Evolutionary conservation across 2,113 vertebrate species (phyloP), one percentile per base, ranked within the genome.

Genomic region (Tachysurus fulvidraco): DNA sequence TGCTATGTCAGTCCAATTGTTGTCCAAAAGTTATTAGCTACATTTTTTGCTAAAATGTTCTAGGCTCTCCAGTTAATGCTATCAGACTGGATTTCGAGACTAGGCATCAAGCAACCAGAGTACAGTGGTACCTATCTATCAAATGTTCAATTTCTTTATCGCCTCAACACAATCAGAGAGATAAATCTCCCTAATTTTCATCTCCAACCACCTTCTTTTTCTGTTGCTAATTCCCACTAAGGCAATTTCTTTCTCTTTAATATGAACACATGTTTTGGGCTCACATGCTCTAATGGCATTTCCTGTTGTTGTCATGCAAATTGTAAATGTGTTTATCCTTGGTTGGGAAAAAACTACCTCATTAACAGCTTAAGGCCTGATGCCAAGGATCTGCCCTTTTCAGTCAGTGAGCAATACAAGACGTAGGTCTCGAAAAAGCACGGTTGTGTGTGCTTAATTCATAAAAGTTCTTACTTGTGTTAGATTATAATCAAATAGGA

Each of bases 221-320:
- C 17, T 57, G 30, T 28, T 16, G 2, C 76, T 81, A 30, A 60
- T 64, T 44, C 73, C 82, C 52, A 46, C 41, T 80, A 50, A 50
- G 59, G 1, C 9, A n/a, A 23, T n/a, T 30, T 78, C 76, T 88
- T 50, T 14, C 69, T 50, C 81, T 77, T 86, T 87, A 83, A 88
- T 83, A 67, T 19, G 82, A 88, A 36, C 89, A 90, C 84, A 89
- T 91, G 88, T 88, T 71, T 46, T 76, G 28, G 77, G 64, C 73
- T 88, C 87, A 85, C 36, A 41, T 55, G 82, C 71, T 84, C 71
- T 83, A 77, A 88, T 79, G 82, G 84, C 85, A 85, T 77, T 89
- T 88, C 90, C 88, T 89, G 87, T 85, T 90, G 73, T 82, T 88
- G 84, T 89, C 76, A 54, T 79, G 59, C 60, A 88, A 86, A 86